Conservation (phyloP, 2,888 invertebrate genomes). For the Dryobota labecula region DNA sequence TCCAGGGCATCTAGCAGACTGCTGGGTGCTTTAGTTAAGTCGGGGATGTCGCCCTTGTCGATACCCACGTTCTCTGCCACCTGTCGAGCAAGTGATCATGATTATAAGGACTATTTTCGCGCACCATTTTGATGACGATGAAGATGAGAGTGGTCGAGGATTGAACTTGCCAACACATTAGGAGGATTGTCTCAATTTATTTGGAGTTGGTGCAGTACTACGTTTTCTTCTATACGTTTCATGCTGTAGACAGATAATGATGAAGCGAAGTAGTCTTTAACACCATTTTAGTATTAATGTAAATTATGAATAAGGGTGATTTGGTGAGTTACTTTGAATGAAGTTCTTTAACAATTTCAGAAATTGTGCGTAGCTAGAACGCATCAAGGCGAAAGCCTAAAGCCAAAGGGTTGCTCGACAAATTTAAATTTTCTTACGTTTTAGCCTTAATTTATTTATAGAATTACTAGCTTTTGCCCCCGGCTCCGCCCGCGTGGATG, state of each 20-base stretch:
- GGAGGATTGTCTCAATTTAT: neutral
- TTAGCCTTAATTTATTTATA: too few relatives aligned
- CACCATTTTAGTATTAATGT: neutral
- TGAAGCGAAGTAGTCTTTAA: neutral
- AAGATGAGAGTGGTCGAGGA: neutral
- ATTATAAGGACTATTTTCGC: neutral
- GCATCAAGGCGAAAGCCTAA: too few relatives aligned
- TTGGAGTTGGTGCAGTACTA: neutral
- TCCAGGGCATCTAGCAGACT: conserved; percentile 99
- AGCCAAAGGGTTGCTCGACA: too few relatives aligned
- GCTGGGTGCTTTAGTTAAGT: conserved; percentile 99
- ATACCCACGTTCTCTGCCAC: conserved; percentile 96
- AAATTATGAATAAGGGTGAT: neutral
- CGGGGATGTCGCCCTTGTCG: conserved; percentile 99
- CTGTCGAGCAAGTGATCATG: conserved; percentile 71
- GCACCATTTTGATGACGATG: neutral
- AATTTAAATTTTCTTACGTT: too few relatives aligned
- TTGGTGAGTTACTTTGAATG: neutral
- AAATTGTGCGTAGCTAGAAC: too few relatives aligned
- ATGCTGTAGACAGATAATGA: neutral
- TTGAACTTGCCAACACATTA: neutral
- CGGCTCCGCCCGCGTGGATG: too few relatives aligned
- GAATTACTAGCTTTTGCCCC: too few relatives aligned
- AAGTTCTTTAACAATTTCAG: too few relatives aligned
- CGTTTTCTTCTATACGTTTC: neutral